Base-by-base conservation (phyloP, 2,888 invertebrate genomes). In the Monopis laevigella region DNA sequence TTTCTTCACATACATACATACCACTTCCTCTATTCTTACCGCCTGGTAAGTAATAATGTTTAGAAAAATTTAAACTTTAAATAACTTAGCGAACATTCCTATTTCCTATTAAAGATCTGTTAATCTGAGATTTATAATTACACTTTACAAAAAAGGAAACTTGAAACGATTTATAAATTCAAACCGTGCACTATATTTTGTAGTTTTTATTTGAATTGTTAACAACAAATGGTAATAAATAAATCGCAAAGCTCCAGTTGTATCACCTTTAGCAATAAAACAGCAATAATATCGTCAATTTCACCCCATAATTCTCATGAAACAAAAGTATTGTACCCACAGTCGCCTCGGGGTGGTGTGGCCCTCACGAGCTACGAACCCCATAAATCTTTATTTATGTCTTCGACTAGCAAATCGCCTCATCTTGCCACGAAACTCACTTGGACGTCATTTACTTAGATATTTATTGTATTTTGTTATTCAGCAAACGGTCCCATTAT, bases 331-430 rank as follows among this genome's bases (percentile, higher is more conserved):
- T 36, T 7, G 12, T 36, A 11, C 16, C 32, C 21, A 36, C 12
- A 34, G 34, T 21, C 21, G 36, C 36, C 36, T 36, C 36, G 21
- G 36, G 36, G 36, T 36, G 36, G 36, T 36, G 36, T 36, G 21
- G 36, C 36, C n/a, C 36, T 36, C 36, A 36, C 36, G 36, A 36
- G 7, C 36, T 4, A 36, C 36, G 21, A 36, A 36, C 36, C 36
- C 21, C 36, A 56, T 59, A 62, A 60, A 64, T 65, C 59, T 58
- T 56, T 62, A 62, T 63, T 61, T 62, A 59, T 54, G 52, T 51
- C 51, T 54, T 45, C 48, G 36, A 34, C 24, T 45, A 40, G 42
- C 43, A 45, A 51, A 53, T 58, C 52, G 48, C 52, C 48, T 54
- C 56, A 58, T 61, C 56, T 56, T 47, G 45, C 49, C 49, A 55